These are phyloP conservation scores for Gobionotothen gibberifrons DNA, from an alignment of 2,797 vertebrate genomes.

Conservation along the genomic window DNA sequence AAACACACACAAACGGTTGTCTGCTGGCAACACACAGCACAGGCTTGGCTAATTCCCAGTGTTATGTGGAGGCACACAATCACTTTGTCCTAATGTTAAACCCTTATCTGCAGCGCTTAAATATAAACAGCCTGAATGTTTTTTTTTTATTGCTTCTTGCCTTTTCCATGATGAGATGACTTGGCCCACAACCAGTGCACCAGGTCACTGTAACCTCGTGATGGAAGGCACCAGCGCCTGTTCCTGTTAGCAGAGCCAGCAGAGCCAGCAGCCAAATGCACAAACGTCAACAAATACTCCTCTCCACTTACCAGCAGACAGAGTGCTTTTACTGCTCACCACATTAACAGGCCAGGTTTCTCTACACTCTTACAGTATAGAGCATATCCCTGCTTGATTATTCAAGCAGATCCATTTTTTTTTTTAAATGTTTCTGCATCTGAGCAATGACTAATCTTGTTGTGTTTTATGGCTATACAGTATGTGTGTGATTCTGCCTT, in stretches of 20 bases:
- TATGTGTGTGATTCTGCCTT: conserved; percentile 14
- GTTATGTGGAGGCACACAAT: conserved; percentile 32
- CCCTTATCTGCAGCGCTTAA: conserved; percentile 26
- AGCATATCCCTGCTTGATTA: not conserved
- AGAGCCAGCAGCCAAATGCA: conserved; percentile 56
- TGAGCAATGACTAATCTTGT: not conserved
- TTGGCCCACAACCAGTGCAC: conserved; percentile 62
- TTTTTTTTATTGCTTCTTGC: conserved; percentile 54
- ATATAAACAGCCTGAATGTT: conserved; percentile 32
- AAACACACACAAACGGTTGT: conserved; percentile 7
- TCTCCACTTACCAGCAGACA: conserved; percentile 45
- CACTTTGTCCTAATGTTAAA: conserved; percentile 15
- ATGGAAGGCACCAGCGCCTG: conserved; percentile 73
- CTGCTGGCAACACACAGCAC: conserved; percentile 11
- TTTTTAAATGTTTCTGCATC: not conserved
- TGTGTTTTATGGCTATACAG: conserved; percentile 7
- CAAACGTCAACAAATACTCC: conserved; percentile 70
- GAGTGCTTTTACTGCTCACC: conserved; percentile 45
- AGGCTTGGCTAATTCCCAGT: conserved; percentile 19
- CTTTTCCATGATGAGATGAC: conserved; percentile 55
- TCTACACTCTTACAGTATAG: conserved; percentile 28
- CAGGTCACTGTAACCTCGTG: conserved; percentile 86
- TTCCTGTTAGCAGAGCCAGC: conserved; percentile 65
- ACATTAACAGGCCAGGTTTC: conserved; percentile 15
- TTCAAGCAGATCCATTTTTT: not conserved